Conservation (phyloP, 2,888 invertebrate species). For the Esperia sulphurella region DNA sequence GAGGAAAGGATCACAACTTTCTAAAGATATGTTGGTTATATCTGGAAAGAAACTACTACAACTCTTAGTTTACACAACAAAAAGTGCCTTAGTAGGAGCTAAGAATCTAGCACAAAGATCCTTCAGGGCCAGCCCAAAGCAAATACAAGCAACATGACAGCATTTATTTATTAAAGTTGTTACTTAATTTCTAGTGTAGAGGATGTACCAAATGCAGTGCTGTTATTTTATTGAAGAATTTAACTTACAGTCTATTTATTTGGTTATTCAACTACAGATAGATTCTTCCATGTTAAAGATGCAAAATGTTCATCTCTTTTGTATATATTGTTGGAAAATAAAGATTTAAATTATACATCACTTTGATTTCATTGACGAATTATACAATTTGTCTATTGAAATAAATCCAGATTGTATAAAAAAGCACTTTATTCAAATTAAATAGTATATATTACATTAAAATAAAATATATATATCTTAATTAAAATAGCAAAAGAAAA, state of each 20-base stretch:
- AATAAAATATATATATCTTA: conserved; percentile 76
- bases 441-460: conserved; percentile 78
- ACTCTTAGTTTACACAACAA: conserved; percentile 36
- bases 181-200: conserved; percentile 29
- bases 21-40: conserved; percentile 32
- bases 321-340: conserved; percentile 61
- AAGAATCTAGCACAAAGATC: conserved; percentile 50
- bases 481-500: conserved; percentile 72
- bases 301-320: conserved; percentile 24
- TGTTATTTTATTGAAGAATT: too few relatives aligned
- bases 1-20: conserved; percentile 52
- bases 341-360: conserved; percentile 31
- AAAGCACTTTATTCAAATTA: conserved; percentile 79
- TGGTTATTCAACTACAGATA: conserved; percentile 21
- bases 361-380: conserved; percentile 5
- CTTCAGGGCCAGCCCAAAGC: conserved; percentile 46
- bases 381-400: conserved; percentile 16
- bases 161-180: conserved; percentile 30
- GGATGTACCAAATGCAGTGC: not conserved
- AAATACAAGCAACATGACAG: conserved; percentile 58
- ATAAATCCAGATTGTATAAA: conserved; percentile 41
- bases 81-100: conserved; percentile 46
- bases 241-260: not conserved
- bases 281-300: conserved; percentile 26
- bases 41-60: conserved; percentile 42